Base-by-base conservation (phyloP, 2,113 vertebrate species). In the Hyla sarda region DNA sequence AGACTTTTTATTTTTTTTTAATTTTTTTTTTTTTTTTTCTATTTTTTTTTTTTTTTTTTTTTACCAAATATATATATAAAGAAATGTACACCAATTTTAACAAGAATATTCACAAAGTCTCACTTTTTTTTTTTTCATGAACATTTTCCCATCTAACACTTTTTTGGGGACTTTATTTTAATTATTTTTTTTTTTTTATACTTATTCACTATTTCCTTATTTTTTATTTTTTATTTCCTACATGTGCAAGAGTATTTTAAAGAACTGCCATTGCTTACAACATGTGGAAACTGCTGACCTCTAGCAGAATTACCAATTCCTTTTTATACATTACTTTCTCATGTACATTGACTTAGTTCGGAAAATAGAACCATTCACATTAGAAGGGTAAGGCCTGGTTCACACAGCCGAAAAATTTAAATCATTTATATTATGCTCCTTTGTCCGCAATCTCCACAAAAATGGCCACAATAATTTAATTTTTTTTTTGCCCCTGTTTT, bases 1-100 rank as follows among this genome's bases (percentile, higher is more conserved):
- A 19, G 23, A 88, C 52, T 1, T 60, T 91, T 88, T 79, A 87
- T 91, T 91, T 54, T 78, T 78, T 32, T n/a, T 45, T 28, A n/a
- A n/a, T 21, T 88, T 65, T 87, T 82, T 82, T 81, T 92, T 79
- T 87, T 91, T 91, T 54, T 78, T 78, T 32, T n/a, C n/a, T n/a
- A n/a, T n/a, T n/a, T 79, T 87, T 91, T 91, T 54, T 78, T 78
- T 32, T n/a, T 45, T 28, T 21, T 88, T 65, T 87, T 82, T 82
- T 81, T 92, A 93, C 89, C 91, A 92, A 92, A 92, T 62, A 78
- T 69, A 37, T 41, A 69, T 69, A 37, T 69, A 37, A 78, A n/a
- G 8, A 58, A 86, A 73, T 28, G 28, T 34, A 87, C 82, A 78
- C 85, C 78, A 87, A 73, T 82, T 58, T 87, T 82, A 79, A 76